A percentile compares a stretch with the other conserved stretches of the same genome.
Evolutionary conservation across 2,797 vertebrate genomes (phyloP).

Genomic region (Lacerta agilis): DNA sequence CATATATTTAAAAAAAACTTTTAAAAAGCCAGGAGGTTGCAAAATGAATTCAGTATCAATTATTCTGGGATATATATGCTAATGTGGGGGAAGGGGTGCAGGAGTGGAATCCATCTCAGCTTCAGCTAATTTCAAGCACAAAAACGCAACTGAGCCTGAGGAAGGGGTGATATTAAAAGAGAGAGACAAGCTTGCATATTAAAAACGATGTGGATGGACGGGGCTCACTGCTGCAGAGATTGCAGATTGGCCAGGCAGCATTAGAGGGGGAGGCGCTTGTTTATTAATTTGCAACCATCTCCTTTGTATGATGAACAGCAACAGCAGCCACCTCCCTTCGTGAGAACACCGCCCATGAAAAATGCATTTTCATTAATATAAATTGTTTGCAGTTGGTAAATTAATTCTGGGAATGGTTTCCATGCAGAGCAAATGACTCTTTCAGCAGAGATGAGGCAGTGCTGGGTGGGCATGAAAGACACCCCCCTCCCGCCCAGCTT

Average conservation of each 20-base stretch:
- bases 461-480: slow-evolving; percentile 27
- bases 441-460: slow-evolving; percentile 54
- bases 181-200: slow-evolving; percentile 63
- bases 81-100: slow-evolving; percentile 53
- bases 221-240: slow-evolving; percentile 61
- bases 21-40: slow-evolving; percentile 29
- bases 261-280: slow-evolving; percentile 59
- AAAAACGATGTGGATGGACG: slow-evolving; percentile 65
- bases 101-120: slow-evolving; percentile 54
- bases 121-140: slow-evolving; percentile 19
- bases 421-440: slow-evolving; percentile 70
- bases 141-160: slow-evolving; percentile 47
- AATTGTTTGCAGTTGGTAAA: slow-evolving; percentile 79
- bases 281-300: slow-evolving; percentile 75
- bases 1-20: background rate
- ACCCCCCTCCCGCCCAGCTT: background rate
- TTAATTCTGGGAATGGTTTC: slow-evolving; percentile 75
- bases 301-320: slow-evolving; percentile 45
- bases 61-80: slow-evolving; percentile 70
- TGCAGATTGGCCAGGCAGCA: slow-evolving; percentile 66
- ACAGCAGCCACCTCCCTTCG: slow-evolving; percentile 56
- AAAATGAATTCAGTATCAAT: slow-evolving; percentile 69
- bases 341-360: slow-evolving; percentile 59
- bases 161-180: slow-evolving; percentile 45
- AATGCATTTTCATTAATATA: slow-evolving; percentile 77